Evolutionary conservation across 2,797 vertebrate genomes (phyloP).

Genomic region (Parauchenoglanis ngamensis): DNA sequence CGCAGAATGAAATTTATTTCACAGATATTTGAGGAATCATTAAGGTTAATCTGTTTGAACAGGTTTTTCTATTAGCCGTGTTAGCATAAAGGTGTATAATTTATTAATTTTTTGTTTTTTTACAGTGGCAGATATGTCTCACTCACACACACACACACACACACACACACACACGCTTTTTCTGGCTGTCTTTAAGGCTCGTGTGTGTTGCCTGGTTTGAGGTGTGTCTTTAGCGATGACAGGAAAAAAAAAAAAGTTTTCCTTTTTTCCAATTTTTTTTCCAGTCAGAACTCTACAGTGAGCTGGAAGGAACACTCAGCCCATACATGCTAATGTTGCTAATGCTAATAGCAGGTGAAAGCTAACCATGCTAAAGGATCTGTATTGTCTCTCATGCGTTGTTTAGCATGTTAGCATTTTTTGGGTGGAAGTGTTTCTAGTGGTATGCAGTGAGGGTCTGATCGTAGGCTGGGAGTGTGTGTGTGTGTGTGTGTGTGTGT

Average conservation of each 20-base stretch:
- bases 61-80: neutral
- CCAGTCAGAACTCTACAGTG: conserved; percentile 18
- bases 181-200: neutral
- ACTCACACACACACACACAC: neutral
- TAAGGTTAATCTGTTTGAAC: neutral
- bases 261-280: neutral
- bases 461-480: neutral
- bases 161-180: neutral
- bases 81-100: neutral
- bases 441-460: neutral
- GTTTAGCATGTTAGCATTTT: conserved; percentile 30
- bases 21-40: neutral
- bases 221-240: neutral
- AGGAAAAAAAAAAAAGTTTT: too few species aligned
- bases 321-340: conserved; percentile 27
- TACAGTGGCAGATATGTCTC: neutral
- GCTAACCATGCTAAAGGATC: conserved; percentile 27
- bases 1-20: neutral
- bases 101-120: neutral
- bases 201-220: conserved; percentile 9
- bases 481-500: neutral
- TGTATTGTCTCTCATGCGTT: neutral
- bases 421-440: conserved; percentile 16
- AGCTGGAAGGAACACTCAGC: conserved; percentile 13
- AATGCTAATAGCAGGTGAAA: conserved; percentile 10